Base-by-base conservation (phyloP, 2,113 vertebrate genomes). In the Mesembrinibis cayennensis region DNA sequence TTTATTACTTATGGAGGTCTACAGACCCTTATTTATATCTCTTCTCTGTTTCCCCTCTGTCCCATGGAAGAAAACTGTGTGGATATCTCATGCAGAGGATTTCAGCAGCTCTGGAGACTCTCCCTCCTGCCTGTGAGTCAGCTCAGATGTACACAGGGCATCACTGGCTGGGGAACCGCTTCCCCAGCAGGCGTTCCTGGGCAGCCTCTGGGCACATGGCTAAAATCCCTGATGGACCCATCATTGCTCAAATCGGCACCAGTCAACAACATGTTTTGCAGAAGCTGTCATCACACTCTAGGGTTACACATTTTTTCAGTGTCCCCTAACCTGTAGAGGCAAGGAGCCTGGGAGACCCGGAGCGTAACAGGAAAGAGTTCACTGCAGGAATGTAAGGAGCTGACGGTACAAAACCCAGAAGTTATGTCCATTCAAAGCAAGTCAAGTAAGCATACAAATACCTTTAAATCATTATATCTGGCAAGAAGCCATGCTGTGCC, bases 271-370 rank as follows among this genome's bases (percentile, higher is more conserved):
- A 55, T 32, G 76, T 44, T 93, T 78, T 87, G 72, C 70, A 88
- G 87, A 95, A 95, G 59, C 88, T 96, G 88, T 95, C 93, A 96
- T 89, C 94, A 40, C 84, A 66, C 71, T 96, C 93, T 67, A 96
- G 70, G 52, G 36, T 93, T 92, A 81, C 55, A 14, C 82, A 93
- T 91, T 83, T 93, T 96, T 97, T 96, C 93, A 95, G 36, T 91
- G 85, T 96, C 89, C 90, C 58, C 58, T 94, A 93, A 92, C 93
- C 85, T 95, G 90, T 53, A 95, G 47, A 91, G 83, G 56, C 90
- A 97, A 94, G 52, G 85, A 93, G 58, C 72, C 27, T 49, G 40
- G 69, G 69, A 93, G 59, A 95, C 27, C 22, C 2, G 10, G 44
- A 93, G 36, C 9, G 0, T 85, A 92, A 71, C 50, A 94, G 61